phyloP scores from a whole-genome alignment of 1,140 invertebrate species.

The Drosophila hydei region DNA sequence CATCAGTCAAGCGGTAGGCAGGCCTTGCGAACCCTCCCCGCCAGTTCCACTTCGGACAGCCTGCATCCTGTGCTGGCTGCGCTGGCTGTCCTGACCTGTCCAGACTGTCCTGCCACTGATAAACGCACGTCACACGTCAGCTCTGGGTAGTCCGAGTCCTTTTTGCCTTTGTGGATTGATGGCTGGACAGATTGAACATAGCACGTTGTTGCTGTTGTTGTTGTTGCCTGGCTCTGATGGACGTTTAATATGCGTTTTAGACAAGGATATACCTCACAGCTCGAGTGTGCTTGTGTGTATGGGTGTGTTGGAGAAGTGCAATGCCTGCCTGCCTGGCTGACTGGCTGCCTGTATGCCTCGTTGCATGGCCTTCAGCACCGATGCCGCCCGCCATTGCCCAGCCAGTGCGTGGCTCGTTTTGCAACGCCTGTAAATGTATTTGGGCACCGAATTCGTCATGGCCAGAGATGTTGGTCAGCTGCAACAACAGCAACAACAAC shows the following conservation, averaged over 20 bases:
- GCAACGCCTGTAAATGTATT: conserved; percentile 74
- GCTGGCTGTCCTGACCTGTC: conserved; percentile 23
- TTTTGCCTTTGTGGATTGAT: conserved; percentile 73
- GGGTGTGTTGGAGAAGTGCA: conserved; percentile 45
- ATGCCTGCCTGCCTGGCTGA: conserved; percentile 33
- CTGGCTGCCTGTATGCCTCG: conserved; percentile 27
- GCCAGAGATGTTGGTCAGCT: conserved; percentile 43
- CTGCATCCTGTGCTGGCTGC: conserved; percentile 7
- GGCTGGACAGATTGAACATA: conserved; percentile 73
- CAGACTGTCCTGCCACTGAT: conserved; percentile 62
- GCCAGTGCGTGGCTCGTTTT: conserved; percentile 66
- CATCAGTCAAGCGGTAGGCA: conserved; percentile 52
- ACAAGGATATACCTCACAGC: conserved; percentile 44
- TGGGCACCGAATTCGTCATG: conserved; percentile 67
- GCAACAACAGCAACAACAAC: conserved; percentile 13
- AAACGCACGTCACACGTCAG: conserved; percentile 79
- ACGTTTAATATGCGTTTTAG: conserved; percentile 79
- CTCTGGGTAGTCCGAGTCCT: conserved; percentile 57
- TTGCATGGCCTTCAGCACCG: conserved; percentile 5
- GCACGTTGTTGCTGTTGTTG: conserved; percentile 23
- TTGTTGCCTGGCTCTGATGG: conserved; percentile 49
- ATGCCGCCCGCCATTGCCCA: conserved; percentile 6
- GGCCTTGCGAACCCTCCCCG: neutral
- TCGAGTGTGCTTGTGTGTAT: conserved; percentile 22
- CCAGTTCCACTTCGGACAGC: neutral